Conservation (phyloP, 2,113 vertebrate species). For the Spea bombifrons region DNA sequence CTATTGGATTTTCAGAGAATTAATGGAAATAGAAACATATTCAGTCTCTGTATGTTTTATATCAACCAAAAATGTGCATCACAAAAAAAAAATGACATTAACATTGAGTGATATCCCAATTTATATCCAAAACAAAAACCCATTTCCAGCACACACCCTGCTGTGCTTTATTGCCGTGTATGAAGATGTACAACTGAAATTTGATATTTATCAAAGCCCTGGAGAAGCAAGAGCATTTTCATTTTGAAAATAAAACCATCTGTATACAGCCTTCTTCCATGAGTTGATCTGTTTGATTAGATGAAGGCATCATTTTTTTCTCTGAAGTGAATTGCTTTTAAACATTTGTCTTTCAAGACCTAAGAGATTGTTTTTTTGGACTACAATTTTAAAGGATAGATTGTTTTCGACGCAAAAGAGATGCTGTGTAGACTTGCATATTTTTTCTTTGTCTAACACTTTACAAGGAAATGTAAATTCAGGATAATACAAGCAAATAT, state of each 20-base stretch:
- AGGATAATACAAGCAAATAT: no score
- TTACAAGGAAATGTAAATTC: no score
- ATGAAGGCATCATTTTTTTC: constrained; percentile 22
- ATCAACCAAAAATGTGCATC: not conserved
- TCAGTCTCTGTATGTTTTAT: not conserved
- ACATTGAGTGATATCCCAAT: not conserved
- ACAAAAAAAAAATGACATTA: not conserved
- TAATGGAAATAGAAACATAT: no score
- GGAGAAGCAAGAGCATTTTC: constrained; percentile 9
- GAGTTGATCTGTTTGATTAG: constrained; percentile 22
- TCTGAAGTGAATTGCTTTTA: constrained; percentile 9
- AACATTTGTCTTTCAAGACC: constrained; percentile 8
- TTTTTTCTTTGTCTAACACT: no score
- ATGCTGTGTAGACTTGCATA: not conserved
- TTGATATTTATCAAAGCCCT: constrained; percentile 8
- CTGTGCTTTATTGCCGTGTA: constrained; percentile 8
- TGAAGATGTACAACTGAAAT: constrained; percentile 6
- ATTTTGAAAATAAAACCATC: constrained; percentile 23
- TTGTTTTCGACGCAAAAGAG: not conserved
- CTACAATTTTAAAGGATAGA: no score
- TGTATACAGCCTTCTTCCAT: constrained; percentile 28
- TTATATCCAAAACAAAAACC: constrained; percentile 3
- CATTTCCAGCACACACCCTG: constrained; percentile 6
- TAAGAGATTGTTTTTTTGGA: not conserved
- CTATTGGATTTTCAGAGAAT: no score